Base-by-base conservation (phyloP, 35 echinoderm and acorn worm species). In the Nesometra sesokonis region DNA sequence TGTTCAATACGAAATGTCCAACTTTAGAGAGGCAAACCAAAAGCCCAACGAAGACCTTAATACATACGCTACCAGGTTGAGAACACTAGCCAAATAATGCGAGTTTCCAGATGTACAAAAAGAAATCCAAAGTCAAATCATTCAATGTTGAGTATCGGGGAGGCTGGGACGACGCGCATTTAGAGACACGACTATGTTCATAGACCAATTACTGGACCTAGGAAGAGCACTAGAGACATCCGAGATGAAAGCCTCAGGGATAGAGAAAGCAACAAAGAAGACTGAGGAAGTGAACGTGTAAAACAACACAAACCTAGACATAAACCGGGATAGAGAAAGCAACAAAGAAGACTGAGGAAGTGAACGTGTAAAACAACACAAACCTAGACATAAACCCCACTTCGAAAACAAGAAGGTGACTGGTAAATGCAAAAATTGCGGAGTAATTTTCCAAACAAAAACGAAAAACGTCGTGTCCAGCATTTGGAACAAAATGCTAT, bases 41-140 rank as follows among this genome's bases (percentile, higher is more conserved):
- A 83, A 76, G 9, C 35, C 35, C 0, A 30, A 33, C 32, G 93
- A 89, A 82, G 83, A 82, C 17, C 29, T 92, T 11, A 89, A 92
- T 38, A 30, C 57, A 31, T 94, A 77, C 78, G 82, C 85, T 30
- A 84, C 86, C 29, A 88, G 86, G 77, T 43, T 91, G 38, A 34
- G 85, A 17, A 34, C 86, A 77, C 84, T 93, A 21, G 84, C 85
- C 0, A 78, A 90, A 47, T 37, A 91, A 15, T 93, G 92, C 82
- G 36, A 93, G 37, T 93, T 90, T 67, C 7, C 0, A 5, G 77
- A 94, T 57, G 38, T 78, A 23, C 52, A 91, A 27, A 89, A 39
- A 43, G 90, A 91, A 92, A 91, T 94, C 11, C n/a, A 78, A 32
- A 29, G 9, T 7, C 85, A 94, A 86, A 94, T 94, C 29, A 79